Evolutionary conservation across 2,113 vertebrate species (phyloP).

Genomic region (Urocolius indicus): DNA sequence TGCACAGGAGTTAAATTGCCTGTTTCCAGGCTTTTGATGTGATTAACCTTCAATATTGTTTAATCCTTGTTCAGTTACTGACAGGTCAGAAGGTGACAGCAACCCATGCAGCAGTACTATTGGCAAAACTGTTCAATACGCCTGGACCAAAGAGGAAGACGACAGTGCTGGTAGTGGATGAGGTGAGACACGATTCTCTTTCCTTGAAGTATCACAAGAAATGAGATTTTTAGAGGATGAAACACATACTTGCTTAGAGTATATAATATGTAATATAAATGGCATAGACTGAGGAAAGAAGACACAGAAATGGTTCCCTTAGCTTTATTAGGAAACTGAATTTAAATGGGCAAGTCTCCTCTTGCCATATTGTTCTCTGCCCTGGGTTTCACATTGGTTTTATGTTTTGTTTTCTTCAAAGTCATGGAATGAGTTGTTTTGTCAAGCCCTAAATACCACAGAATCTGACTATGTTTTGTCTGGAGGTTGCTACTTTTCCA

Average conservation of each 20-base stretch:
- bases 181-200: conserved; percentile 78
- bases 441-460: not conserved
- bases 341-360: not conserved
- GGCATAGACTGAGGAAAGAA: not conserved
- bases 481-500: not conserved
- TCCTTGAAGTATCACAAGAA: not conserved
- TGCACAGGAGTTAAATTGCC: not conserved
- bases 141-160: conserved; percentile 84
- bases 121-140: conserved; percentile 87
- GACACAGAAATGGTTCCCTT: not conserved
- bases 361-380: not conserved
- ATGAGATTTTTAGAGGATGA: not conserved
- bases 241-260: not conserved
- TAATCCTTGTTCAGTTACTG: conserved; percentile 81
- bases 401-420: not conserved
- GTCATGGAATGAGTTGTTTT: not conserved
- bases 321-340: not conserved
- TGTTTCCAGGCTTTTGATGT: not conserved
- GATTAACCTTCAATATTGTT: not conserved
- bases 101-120: conserved; percentile 86
- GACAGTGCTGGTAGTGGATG: conserved; percentile 91
- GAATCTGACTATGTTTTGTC: not conserved
- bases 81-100: conserved; percentile 92
- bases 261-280: not conserved
- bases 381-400: not conserved